A percentile compares a stretch with the other conserved stretches of the same genome.
Conservation (phyloP, 2,888 invertebrate species). For the Xanthorhoe spadicearia region DNA sequence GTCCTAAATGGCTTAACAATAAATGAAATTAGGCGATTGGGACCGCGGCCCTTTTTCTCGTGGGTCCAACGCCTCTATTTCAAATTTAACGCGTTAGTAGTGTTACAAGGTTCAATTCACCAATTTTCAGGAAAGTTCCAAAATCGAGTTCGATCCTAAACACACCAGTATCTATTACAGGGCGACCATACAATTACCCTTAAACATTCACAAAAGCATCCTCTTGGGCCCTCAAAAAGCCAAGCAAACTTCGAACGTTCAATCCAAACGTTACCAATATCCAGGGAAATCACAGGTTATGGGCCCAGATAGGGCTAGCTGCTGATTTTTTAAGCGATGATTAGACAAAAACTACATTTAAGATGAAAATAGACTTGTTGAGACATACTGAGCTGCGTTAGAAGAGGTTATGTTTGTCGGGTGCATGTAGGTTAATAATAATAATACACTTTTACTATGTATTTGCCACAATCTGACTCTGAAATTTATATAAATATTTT, state of each 20-base stretch:
- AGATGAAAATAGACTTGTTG: no score
- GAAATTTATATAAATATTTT: neutral
- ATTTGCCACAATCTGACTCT: no score
- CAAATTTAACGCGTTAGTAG: no score
- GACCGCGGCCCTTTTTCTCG: no score
- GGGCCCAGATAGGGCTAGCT: constrained; percentile 16
- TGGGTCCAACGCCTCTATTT: no score
- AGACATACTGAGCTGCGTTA: no score
- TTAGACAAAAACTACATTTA: neutral
- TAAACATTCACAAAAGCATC: constrained; percentile 1
- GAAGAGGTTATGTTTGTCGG: no score
- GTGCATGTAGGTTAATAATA: no score
- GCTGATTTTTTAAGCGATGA: neutral
- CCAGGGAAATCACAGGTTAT: constrained; percentile 30
- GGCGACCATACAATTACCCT: neutral
- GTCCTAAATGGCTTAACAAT: no score
- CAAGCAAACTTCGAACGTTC: constrained; percentile 63
- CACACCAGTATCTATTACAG: constrained; percentile 1
- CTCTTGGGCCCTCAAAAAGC: constrained; percentile 36
- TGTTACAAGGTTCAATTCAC: no score
- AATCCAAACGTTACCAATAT: constrained; percentile 58
- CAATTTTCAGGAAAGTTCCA: neutral
- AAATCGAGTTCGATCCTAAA: neutral
- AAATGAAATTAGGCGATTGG: no score
- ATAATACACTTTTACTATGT: no score